Evolutionary conservation across 2,888 invertebrate species (phyloP).

Genomic region (Dynastes maya): DNA sequence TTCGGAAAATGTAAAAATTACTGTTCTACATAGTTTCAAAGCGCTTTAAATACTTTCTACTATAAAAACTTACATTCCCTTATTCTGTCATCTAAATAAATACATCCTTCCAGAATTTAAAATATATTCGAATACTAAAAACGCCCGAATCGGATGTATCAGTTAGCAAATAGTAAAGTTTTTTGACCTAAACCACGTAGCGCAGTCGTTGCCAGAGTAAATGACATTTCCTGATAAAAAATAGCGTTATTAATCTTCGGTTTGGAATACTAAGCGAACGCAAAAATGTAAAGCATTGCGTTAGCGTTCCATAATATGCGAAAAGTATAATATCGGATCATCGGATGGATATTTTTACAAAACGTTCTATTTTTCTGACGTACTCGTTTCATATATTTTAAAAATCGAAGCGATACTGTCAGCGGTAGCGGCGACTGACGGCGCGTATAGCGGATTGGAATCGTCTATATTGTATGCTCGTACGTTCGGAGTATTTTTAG

Average conservation of each 20-base stretch:
- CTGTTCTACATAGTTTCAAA: no score
- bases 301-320: no score
- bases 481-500: not conserved
- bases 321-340: no score
- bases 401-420: conserved; percentile 20
- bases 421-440: not conserved
- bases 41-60: no score
- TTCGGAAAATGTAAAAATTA: no score
- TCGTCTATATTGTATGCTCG: not conserved
- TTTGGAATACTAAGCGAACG: no score
- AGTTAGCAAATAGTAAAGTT: conserved; percentile 11
- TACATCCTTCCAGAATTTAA: not conserved
- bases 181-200: conserved; percentile 5
- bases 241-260: not conserved
- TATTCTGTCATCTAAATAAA: conserved; percentile 2
- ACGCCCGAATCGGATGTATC: not conserved
- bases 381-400: conserved; percentile 7
- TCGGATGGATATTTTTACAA: no score
- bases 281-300: no score
- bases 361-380: not conserved
- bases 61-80: not conserved
- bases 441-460: conserved; percentile 1
- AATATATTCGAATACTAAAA: not conserved
- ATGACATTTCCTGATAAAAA: conserved; percentile 15
- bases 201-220: not conserved